A percentile compares a stretch with the other conserved stretches of the same genome.
Conservation (phyloP, 2,888 invertebrate genomes). For the Aphidius colemani region DNA sequence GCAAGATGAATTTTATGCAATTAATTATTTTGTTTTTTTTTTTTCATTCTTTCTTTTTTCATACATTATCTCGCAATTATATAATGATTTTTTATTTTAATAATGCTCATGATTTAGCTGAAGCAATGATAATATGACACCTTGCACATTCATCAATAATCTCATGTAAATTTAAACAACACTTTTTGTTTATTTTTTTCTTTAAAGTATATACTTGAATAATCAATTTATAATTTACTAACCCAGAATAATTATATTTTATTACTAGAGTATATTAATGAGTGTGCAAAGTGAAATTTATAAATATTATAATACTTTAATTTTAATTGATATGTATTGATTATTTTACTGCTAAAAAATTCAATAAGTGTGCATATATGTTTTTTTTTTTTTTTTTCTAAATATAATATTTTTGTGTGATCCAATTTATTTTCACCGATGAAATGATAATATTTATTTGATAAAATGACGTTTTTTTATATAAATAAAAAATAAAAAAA, state of each 20-base stretch:
- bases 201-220: no score
- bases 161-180: no score
- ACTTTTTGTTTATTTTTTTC: no score
- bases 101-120: not conserved
- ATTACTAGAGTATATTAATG: not conserved
- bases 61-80: no score
- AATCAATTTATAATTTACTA: not conserved
- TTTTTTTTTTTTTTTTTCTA: conserved; percentile 6
- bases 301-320: conserved; percentile 36
- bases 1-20: no score
- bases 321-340: conserved; percentile 47
- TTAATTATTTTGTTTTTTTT: no score
- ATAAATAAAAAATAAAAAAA: no score
- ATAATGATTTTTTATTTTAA: not conserved
- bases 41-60: no score
- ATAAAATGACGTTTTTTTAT: no score
- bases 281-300: not conserved
- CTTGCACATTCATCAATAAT: no score
- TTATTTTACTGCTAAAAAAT: conserved; percentile 26
- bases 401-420: conserved; percentile 7
- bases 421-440: conserved; percentile 6
- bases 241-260: not conserved
- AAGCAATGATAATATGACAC: not conserved
- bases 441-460: not conserved
- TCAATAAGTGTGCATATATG: conserved; percentile 22